Percentiles rank a stretch among this genome's conserved stretches.
These are phyloP conservation scores for Pseudomyrmex pallidus DNA, from an alignment of 1,140 invertebrate genomes.

Conservation along the genomic window DNA sequence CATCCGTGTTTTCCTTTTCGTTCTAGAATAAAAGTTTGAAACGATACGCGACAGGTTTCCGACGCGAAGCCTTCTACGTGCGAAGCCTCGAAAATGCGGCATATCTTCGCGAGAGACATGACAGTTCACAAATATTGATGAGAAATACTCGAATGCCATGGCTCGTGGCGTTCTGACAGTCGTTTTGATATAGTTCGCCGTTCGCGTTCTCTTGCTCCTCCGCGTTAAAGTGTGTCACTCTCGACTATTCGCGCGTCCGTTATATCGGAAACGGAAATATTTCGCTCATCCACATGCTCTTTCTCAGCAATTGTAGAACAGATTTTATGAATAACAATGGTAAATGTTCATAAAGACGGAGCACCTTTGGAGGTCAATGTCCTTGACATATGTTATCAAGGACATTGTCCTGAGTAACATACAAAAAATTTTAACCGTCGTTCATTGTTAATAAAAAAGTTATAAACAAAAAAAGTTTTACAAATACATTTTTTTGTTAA, in stretches of 20 bases:
- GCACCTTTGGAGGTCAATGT: too few relatives aligned
- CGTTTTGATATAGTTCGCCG: slow-evolving; percentile 44
- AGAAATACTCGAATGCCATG: slow-evolving; percentile 42
- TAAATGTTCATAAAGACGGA: too few relatives aligned
- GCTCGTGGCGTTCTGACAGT: slow-evolving; percentile 26
- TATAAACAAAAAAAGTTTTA: too few relatives aligned
- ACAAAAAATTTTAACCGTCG: too few relatives aligned
- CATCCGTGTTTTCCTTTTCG: neutral
- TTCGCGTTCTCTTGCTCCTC: neutral
- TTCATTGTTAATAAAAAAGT: too few relatives aligned
- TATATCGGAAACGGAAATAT: slow-evolving; percentile 29
- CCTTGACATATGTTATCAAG: too few relatives aligned
- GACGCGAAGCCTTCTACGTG: slow-evolving; percentile 27
- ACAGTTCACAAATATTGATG: slow-evolving; percentile 55
- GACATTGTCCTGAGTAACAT: too few relatives aligned
- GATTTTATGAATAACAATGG: too few relatives aligned
- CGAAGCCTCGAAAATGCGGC: slow-evolving; percentile 43
- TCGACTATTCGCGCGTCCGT: slow-evolving; percentile 7
- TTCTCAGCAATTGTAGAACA: neutral
- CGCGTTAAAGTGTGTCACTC: slow-evolving; percentile 27
- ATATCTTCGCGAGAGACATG: slow-evolving; percentile 26
- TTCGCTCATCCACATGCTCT: neutral
- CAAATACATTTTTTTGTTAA: too few relatives aligned
- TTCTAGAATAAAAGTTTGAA: slow-evolving; percentile 12
- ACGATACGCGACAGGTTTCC: slow-evolving; percentile 30